Evolutionary conservation across 2,113 vertebrate genomes (phyloP), one percentile per base, ranked within the genome.

Genomic region (Hypocryptadius cinnamomeus): DNA sequence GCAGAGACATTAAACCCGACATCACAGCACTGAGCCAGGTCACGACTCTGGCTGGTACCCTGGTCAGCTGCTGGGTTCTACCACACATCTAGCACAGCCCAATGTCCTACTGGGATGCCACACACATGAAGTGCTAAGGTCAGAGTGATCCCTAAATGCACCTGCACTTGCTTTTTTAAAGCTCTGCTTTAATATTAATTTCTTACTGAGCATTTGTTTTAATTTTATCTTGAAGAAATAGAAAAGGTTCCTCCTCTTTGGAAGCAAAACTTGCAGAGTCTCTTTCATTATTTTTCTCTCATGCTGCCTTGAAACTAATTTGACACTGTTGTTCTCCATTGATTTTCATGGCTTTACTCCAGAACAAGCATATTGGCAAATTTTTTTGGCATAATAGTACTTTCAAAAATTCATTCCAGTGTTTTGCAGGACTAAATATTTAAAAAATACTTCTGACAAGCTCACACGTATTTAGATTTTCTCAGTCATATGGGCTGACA

Each of bases 321-420:
- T 72, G 59, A 77, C 65, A 69, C 9, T 71, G 33, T 54, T 82
- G 37, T 77, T 85, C 33, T 82, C 47, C 47, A 27, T 28, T 54
- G 44, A 39, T 71, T 90, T 89, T 56, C n/a, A 60, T 79, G 40
- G 65, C 22, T 86, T 90, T 71, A 61, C 25, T 91, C 78, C 63
- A 84, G 42, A 83, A 78, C 16, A 8, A 85, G 31, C 25, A 64
- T 37, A 81, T 22, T 84, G 28, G 13, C 10, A 33, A 22, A 5
- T 63, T 77, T 31, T 37, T 15, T 19, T 23, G 45, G 18, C 25
- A 37, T 37, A 89, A 42, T 1, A 33, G 27, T 37, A 60, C 27
- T 82, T 91, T 39, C 20, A 70, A 91, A 91, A 77, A 79, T 27
- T 61, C 16, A 35, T 91, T 83, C 42, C 56, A 78, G 13, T 19